Percentiles rank a stretch among this genome's conserved stretches.
These are phyloP conservation scores for Molossus molossus DNA, from an alignment of 2,797 vertebrate genomes.

Conservation along the genomic window DNA sequence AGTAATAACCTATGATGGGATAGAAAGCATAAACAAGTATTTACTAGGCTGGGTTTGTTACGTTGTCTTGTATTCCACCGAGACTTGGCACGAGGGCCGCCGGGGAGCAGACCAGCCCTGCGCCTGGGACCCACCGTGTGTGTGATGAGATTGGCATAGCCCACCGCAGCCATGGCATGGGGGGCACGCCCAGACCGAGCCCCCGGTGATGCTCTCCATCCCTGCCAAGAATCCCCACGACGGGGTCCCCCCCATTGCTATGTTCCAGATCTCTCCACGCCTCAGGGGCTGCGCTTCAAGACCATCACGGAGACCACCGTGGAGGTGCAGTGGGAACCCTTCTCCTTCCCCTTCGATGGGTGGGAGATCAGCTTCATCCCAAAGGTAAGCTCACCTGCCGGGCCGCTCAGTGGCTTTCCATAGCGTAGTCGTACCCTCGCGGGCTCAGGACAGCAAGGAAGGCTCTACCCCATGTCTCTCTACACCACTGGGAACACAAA, in stretches of 20 bases:
- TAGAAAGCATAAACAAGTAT: neutral
- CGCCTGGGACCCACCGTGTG: neutral
- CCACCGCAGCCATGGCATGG: neutral
- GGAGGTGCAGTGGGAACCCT: constrained; percentile 98
- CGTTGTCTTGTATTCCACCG: neutral
- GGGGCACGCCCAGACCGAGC: neutral
- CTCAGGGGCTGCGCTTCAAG: constrained; percentile 97
- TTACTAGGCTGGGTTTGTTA: neutral
- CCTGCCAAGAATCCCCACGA: constrained; percentile 25
- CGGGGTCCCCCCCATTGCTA: constrained; percentile 64
- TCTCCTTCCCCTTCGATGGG: constrained; percentile 96
- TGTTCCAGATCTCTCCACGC: constrained; percentile 96
- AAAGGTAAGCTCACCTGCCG: constrained; percentile 89
- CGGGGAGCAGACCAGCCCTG: neutral
- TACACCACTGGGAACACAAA: neutral
- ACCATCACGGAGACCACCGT: constrained; percentile 97
- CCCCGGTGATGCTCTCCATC: neutral
- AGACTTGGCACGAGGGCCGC: neutral
- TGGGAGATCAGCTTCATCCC: constrained; percentile 99
- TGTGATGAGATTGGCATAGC: neutral
- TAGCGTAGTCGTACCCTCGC: neutral
- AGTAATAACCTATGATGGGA: neutral
- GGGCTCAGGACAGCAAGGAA: neutral
- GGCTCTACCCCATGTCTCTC: neutral
- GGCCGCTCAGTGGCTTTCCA: neutral